Evolutionary conservation across 2,113 vertebrate species (phyloP).

Genomic region (Ammodytes dubius): DNA sequence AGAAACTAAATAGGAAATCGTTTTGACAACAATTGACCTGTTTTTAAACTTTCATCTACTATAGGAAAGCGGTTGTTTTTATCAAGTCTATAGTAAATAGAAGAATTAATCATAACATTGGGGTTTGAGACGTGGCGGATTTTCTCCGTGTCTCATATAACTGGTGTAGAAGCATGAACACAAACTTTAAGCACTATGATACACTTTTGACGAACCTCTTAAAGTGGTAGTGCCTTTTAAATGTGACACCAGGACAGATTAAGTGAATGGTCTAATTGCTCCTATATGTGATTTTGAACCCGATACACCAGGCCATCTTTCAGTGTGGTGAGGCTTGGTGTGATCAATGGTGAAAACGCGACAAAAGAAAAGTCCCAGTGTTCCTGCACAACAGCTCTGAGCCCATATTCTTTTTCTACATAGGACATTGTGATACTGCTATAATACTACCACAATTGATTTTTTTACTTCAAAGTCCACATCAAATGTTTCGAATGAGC

Average conservation of each 20-base stretch:
- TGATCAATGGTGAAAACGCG: not conserved
- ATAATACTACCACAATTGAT: not conserved
- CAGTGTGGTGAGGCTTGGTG: not conserved
- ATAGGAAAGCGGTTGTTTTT: not conserved
- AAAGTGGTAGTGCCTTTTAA: no score
- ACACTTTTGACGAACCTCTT: no score
- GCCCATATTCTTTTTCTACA: not conserved
- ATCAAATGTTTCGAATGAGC: no score
- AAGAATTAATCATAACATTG: not conserved
- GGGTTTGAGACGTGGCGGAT: no score
- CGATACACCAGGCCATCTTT: not conserved
- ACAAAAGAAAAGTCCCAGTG: not conserved
- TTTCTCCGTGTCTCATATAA: no score
- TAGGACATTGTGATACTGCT: not conserved
- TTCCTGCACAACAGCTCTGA: not conserved
- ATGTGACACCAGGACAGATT: no score
- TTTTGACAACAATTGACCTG: conserved; percentile 5
- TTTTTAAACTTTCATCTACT: not conserved
- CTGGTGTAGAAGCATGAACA: no score
- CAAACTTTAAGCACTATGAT: no score
- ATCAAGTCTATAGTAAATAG: not conserved
- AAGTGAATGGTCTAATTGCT: conserved; percentile 10
- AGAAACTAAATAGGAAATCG: not conserved
- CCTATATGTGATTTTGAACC: conserved; percentile 12
- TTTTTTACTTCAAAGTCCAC: no score